Evolutionary conservation across 1,140 invertebrate genomes (phyloP).

Genomic region (Scaptomyza pallida): DNA sequence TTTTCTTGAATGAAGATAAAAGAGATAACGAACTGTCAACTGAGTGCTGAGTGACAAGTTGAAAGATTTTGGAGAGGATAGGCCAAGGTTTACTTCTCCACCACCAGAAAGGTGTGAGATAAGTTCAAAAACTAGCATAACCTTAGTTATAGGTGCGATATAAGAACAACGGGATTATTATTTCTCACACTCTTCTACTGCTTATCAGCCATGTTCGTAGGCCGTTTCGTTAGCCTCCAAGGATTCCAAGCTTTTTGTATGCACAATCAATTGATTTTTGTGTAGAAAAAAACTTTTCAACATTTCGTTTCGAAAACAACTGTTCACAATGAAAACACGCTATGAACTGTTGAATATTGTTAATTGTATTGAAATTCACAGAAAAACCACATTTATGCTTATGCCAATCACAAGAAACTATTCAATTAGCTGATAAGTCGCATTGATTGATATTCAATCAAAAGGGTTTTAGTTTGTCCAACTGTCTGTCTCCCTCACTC

Average conservation of each 20-base stretch:
- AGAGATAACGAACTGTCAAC: conserved; percentile 61
- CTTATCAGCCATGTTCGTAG: conserved; percentile 64
- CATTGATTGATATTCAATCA: conserved; percentile 30
- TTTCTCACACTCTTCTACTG: neutral
- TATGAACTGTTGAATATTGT: conserved; percentile 23
- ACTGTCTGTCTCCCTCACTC: no score
- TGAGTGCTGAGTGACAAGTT: conserved; percentile 58
- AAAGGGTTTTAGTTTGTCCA: neutral
- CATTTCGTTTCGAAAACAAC: conserved; percentile 56
- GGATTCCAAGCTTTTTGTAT: conserved; percentile 4
- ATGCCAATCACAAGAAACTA: conserved; percentile 13
- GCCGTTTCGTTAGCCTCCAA: conserved; percentile 10
- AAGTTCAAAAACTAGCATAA: no score
- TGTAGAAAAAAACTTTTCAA: conserved; percentile 44
- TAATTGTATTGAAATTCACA: conserved; percentile 55
- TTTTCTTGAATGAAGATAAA: conserved; percentile 66
- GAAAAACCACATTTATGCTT: neutral
- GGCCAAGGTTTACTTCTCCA: conserved; percentile 28
- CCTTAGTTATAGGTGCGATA: no score
- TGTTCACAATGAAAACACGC: conserved; percentile 10
- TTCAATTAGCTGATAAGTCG: conserved; percentile 18
- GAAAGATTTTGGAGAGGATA: conserved; percentile 14
- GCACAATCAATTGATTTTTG: conserved; percentile 5
- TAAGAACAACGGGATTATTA: no score
- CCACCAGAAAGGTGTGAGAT: conserved; percentile 56